Conservation (phyloP, 2,113 vertebrate genomes). For the Spizaetus ornatus region DNA sequence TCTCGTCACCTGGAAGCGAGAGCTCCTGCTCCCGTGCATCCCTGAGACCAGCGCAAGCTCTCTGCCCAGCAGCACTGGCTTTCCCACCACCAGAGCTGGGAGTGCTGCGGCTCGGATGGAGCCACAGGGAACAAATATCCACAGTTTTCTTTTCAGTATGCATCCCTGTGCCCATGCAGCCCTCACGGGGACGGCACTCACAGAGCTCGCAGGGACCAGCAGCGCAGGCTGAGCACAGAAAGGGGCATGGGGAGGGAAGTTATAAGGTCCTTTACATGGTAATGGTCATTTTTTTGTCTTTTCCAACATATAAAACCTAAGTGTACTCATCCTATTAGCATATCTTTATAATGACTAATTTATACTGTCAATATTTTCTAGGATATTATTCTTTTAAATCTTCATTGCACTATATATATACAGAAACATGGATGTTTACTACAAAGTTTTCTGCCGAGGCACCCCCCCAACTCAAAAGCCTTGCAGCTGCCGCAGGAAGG, state of each 20-base stretch:
- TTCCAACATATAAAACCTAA: not conserved
- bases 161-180: not conserved
- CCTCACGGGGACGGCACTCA: rapidly evolving
- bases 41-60: not conserved
- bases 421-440: no score
- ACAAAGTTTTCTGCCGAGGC: not conserved
- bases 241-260: rapidly evolving
- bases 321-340: not conserved
- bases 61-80: not conserved
- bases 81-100: not conserved
- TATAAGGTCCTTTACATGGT: not conserved
- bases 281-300: not conserved
- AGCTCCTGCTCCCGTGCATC: not conserved
- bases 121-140: not conserved
- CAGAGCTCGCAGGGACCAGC: not conserved
- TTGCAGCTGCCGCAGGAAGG: not conserved
- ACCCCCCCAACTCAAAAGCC: rapidly evolving
- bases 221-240: rapidly evolving
- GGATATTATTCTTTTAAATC: not conserved
- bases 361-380: not conserved
- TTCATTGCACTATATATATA: rapidly evolving
- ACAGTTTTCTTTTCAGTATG: rapidly evolving
- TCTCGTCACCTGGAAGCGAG: not conserved
- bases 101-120: rapidly evolving
- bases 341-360: rapidly evolving